Evolutionary conservation across 2,888 invertebrate species (phyloP), one percentile per base, ranked within the genome.

Genomic region (Calephelis perditalis): DNA sequence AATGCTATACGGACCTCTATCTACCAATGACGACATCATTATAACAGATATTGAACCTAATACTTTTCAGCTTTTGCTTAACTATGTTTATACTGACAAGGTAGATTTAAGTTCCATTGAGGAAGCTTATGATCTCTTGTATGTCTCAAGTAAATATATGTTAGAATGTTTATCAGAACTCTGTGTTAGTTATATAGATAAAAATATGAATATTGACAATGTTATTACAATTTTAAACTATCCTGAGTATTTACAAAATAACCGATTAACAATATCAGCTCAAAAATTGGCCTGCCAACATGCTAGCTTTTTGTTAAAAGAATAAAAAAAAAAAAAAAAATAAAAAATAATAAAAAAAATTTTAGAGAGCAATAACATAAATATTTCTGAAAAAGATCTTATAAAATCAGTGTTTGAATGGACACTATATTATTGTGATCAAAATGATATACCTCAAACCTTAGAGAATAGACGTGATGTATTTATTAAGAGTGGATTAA

Each of bases 121-220:
- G 69, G 91, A 92, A 78, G 93, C 94, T 45, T 93, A 92, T 88
- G 91, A 91, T 68, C 76, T 94, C 63, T 79, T 93, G 56, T 94
- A 94, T 82, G 92, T 92, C n/a, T 91, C 93, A 40, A 92, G 92
- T 70, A 94, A 94, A 78, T 94, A 94, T 77, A 81, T 94, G 71
- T 73, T 94, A 47, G 89, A 91, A 64, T 84, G 90, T 70, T 78
- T 93, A 56, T 79, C 80, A 62, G 81, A 89, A 47, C 72, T 84
- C 60, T 94, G 93, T 72, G 77, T 91, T 62, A 74, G 83, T 59
- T 92, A 91, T 70, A 89, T 94, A 61, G 76, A 86, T 70, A 79
- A 84, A 57, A 91, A 92, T 73, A 78, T 93, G 46, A 91, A 88
- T 73, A 86, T 93, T 68, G 90, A 88, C 66, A 93, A 92, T 85